Percentiles rank a stretch among this genome's conserved stretches.
phyloP scores from a whole-genome alignment of 92 coral and sea anemone genomes.

The Umimayanthus chanpuru region DNA sequence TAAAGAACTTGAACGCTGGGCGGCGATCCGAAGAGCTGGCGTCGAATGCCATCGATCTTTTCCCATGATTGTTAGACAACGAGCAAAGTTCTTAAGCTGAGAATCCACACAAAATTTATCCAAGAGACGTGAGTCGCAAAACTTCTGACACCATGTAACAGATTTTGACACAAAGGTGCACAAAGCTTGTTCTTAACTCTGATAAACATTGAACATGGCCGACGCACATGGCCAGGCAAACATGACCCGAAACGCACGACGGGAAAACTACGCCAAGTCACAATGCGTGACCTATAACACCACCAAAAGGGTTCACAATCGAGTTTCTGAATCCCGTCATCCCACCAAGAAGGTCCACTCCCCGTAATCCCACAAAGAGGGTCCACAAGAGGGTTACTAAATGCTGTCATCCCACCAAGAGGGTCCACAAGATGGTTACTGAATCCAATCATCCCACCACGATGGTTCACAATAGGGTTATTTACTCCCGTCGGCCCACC shows the following conservation, averaged over 20 bases:
- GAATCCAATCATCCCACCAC: too few relatives aligned
- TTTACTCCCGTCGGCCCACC: too few relatives aligned
- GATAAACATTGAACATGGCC: background rate
- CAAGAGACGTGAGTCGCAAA: background rate
- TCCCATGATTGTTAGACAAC: conserved; percentile 12
- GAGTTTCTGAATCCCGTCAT: too few relatives aligned
- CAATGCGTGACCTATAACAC: too few relatives aligned
- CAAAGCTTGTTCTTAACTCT: background rate
- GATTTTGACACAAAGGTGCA: background rate
- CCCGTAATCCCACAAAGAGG: too few relatives aligned
- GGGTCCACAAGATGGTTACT: too few relatives aligned
- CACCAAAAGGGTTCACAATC: too few relatives aligned
- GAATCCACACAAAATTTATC: background rate
- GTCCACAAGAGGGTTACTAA: too few relatives aligned
- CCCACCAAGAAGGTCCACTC: too few relatives aligned
- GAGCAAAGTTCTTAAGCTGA: background rate
- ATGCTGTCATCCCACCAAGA: too few relatives aligned
- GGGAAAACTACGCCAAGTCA: too few relatives aligned
- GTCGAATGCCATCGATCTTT: background rate
- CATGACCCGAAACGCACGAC: background rate
- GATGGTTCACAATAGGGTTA: too few relatives aligned
- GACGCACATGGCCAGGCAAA: background rate
- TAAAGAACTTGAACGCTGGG: conserved; percentile 56
- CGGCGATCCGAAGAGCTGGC: conserved; percentile 57
- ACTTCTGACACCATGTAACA: conserved; percentile 14